phyloP scores from a whole-genome alignment of 1,140 invertebrate genomes.

The Drosophila grimshawi region DNA sequence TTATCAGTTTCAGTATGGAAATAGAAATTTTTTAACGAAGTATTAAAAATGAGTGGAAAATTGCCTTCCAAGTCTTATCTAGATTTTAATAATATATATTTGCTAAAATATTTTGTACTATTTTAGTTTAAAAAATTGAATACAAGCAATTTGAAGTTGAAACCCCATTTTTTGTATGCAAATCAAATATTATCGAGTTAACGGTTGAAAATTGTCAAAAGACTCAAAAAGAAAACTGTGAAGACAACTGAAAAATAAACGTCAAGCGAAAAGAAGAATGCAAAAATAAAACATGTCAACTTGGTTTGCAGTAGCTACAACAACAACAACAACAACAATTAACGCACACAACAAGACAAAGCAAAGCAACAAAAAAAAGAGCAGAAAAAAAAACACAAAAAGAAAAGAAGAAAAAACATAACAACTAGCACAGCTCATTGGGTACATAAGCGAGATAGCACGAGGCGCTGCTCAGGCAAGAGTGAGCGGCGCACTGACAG shows the following conservation, averaged over 20 bases:
- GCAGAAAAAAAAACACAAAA: constrained; percentile 10
- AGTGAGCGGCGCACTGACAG: constrained; percentile 36
- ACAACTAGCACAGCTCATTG: constrained; percentile 64
- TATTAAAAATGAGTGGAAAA: too few relatives aligned
- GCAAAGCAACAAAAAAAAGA: constrained; percentile 23
- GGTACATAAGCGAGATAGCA: constrained; percentile 59
- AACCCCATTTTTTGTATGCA: too few relatives aligned
- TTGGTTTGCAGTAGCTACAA: constrained; percentile 28
- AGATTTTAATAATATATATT: too few relatives aligned
- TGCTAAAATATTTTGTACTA: too few relatives aligned
- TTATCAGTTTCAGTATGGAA: too few relatives aligned
- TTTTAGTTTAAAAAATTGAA: too few relatives aligned
- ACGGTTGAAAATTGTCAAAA: constrained; percentile 16
- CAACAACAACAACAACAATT: constrained; percentile 57
- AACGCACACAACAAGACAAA: constrained; percentile 45
- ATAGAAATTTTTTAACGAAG: too few relatives aligned
- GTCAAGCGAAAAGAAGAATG: constrained; percentile 34
- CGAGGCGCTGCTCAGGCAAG: constrained; percentile 27
- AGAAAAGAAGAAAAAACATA: constrained; percentile 28
- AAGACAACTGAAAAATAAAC: constrained; percentile 36
- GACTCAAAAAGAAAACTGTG: constrained; percentile 15
- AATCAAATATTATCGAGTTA: constrained; percentile 21
- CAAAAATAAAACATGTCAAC: constrained; percentile 56
- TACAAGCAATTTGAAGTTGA: too few relatives aligned
- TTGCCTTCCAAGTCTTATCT: too few relatives aligned